Conservation (phyloP, 1,140 invertebrate species). For the Ips typographus region DNA sequence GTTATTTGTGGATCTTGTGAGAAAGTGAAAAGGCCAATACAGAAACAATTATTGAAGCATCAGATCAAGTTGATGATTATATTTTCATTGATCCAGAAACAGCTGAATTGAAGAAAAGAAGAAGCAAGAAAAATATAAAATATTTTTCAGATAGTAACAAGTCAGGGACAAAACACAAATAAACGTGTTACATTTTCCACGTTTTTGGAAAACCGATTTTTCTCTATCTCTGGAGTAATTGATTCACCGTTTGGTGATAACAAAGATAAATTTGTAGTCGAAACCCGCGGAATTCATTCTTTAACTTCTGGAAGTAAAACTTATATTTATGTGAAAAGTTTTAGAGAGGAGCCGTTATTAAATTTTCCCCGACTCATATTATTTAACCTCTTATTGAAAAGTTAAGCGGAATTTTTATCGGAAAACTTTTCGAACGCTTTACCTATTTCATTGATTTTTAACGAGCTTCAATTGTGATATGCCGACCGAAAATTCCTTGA, state of each 20-base stretch:
- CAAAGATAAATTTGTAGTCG: slow-evolving; percentile 28
- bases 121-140: no score
- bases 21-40: no score
- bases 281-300: slow-evolving; percentile 28
- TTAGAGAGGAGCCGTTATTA: slow-evolving; percentile 21
- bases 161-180: slow-evolving; percentile 15
- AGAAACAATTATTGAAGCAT: no score
- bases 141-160: no score
- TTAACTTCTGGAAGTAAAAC: slow-evolving; percentile 16
- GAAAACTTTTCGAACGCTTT: slow-evolving; percentile 13
- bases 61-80: no score
- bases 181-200: slow-evolving; percentile 16
- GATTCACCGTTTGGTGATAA: slow-evolving; percentile 28
- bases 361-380: slow-evolving; percentile 23
- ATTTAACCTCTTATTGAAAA: slow-evolving; percentile 30
- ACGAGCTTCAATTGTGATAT: neutral
- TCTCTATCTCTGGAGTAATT: slow-evolving; percentile 17
- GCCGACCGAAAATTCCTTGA: no score
- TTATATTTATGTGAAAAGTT: slow-evolving; percentile 27
- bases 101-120: no score
- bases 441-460: slow-evolving; percentile 22
- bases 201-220: slow-evolving; percentile 20
- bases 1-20: no score
- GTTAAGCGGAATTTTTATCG: slow-evolving; percentile 29
- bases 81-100: no score